A percentile compares a stretch with the other conserved stretches of the same genome.
phyloP scores from a whole-genome alignment of 2,113 vertebrate species.

The Passer montanus region DNA sequence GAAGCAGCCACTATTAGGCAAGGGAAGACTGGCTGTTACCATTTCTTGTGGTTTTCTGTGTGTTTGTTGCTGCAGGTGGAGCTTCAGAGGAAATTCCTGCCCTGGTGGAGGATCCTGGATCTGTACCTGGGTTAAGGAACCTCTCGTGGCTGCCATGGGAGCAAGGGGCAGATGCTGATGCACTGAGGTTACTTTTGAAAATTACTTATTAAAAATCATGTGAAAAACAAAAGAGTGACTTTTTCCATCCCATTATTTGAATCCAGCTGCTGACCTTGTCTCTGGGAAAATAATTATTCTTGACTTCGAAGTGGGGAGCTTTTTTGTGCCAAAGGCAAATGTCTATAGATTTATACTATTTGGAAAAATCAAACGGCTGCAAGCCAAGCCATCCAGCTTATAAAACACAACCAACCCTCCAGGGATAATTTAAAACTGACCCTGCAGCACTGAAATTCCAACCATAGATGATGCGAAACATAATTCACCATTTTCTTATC shows the following conservation, averaged over 20 bases:
- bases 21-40: not conserved
- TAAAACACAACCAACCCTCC: constrained; percentile 46
- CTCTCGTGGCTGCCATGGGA: not conserved
- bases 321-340: constrained; percentile 53
- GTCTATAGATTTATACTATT: constrained; percentile 62
- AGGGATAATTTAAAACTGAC: constrained; percentile 57
- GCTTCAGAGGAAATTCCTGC: not conserved
- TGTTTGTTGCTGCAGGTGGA: not conserved
- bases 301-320: constrained; percentile 14
- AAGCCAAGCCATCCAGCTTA: constrained; percentile 52
- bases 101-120: not conserved
- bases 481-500: constrained; percentile 40
- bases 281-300: constrained; percentile 64
- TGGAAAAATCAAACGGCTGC: constrained; percentile 41
- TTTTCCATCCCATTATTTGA: constrained; percentile 46
- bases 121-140: not conserved
- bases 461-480: not conserved
- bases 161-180: not conserved
- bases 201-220: not conserved
- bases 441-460: constrained; percentile 38
- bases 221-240: constrained; percentile 13
- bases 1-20: not conserved
- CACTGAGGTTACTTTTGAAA: not conserved
- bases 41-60: not conserved
- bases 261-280: constrained; percentile 61